Conservation (phyloP, 2,797 vertebrate genomes). For the Scyliorhinus canicula region DNA sequence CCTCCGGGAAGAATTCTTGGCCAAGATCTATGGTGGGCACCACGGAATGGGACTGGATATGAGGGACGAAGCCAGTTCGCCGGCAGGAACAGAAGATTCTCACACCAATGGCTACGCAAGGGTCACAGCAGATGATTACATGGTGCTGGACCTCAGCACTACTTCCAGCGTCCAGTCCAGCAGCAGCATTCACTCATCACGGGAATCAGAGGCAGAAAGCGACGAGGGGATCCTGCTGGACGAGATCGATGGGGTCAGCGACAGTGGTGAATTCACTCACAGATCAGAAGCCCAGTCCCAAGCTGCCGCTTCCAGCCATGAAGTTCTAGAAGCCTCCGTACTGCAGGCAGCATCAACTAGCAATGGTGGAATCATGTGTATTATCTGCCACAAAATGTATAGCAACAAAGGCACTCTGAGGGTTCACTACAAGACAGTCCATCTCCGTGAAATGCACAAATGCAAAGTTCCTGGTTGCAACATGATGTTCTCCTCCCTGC, state of each 20-base stretch:
- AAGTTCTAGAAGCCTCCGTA: conserved; percentile 69
- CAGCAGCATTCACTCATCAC: conserved; percentile 90
- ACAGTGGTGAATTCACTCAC: conserved; percentile 78
- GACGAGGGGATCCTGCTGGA: conserved; percentile 93
- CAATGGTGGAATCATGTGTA: conserved; percentile 86
- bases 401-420: conserved; percentile 98
- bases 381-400: conserved; percentile 99
- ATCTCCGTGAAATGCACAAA: conserved; percentile 96
- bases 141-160: conserved; percentile 93
- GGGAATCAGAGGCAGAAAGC: conserved; percentile 88
- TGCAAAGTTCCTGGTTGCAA: conserved; percentile 95
- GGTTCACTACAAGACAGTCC: conserved; percentile 96
- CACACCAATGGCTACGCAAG: conserved; percentile 77
- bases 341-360: conserved; percentile 71
- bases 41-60: conserved; percentile 67
- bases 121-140: conserved; percentile 79
- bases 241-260: conserved; percentile 82
- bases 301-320: conserved; percentile 57
- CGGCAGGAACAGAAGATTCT: conserved; percentile 74
- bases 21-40: conserved; percentile 73
- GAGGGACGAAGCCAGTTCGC: conserved; percentile 72
- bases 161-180: conserved; percentile 90
- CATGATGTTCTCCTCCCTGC: conserved; percentile 97
- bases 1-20: conserved; percentile 82
- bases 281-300: conserved; percentile 61